These are phyloP conservation scores for Campoletis raptor DNA, from an alignment of 2,888 invertebrate species.

Conservation along the genomic window DNA sequence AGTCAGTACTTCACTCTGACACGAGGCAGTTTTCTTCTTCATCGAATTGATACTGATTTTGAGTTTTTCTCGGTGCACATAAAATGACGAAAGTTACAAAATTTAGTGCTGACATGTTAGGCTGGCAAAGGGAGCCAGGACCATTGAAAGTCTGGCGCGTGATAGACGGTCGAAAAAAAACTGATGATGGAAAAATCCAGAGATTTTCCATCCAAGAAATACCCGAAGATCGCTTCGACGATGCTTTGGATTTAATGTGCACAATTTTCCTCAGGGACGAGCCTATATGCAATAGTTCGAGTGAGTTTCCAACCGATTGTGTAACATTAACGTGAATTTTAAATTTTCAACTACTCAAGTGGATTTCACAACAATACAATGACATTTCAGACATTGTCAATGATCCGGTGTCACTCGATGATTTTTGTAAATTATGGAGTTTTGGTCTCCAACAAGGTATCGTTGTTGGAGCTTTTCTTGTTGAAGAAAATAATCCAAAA, in stretches of 20 bases:
- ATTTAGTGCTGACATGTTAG: slow-evolving; percentile 48
- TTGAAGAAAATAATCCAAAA: slow-evolving; percentile 78
- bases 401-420: slow-evolving; percentile 73
- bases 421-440: slow-evolving; percentile 77
- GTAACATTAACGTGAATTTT: background rate
- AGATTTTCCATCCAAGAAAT: slow-evolving; percentile 80
- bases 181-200: slow-evolving; percentile 70
- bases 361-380: background rate
- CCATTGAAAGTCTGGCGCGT: slow-evolving; percentile 79
- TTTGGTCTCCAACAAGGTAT: slow-evolving; percentile 77
- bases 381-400: slow-evolving; percentile 73
- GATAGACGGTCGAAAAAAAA: slow-evolving; percentile 72
- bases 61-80: background rate
- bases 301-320: slow-evolving; percentile 73
- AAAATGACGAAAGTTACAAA: slow-evolving; percentile 45
- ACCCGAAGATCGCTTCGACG: slow-evolving; percentile 78
- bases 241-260: slow-evolving; percentile 77
- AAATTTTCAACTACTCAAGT: background rate
- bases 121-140: slow-evolving; percentile 72
- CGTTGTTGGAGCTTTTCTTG: slow-evolving; percentile 81
- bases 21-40: background rate
- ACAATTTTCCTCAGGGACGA: slow-evolving; percentile 76
- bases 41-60: background rate
- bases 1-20: slow-evolving; percentile 1
- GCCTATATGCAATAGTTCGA: slow-evolving; percentile 69